These are phyloP conservation scores for Echinops telfairi DNA, from an alignment of 2,113 vertebrate genomes.

Conservation along the genomic window DNA sequence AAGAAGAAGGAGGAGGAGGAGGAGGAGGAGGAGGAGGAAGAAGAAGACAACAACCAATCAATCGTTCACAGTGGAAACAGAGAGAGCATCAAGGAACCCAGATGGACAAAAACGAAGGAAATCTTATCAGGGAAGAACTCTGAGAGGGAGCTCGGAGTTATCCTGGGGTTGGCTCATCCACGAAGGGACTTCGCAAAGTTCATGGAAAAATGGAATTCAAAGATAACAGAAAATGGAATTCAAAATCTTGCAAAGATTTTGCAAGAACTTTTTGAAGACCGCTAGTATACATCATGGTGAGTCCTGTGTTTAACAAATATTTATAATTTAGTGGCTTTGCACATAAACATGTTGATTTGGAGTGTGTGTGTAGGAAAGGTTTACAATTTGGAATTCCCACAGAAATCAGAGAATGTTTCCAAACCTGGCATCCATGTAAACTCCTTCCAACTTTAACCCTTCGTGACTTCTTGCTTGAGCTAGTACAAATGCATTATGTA, in stretches of 20 bases:
- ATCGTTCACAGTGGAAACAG: too few relatives aligned
- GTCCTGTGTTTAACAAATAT: neutral
- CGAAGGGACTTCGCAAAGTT: too few relatives aligned
- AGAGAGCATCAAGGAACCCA: too few relatives aligned
- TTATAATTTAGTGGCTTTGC: neutral
- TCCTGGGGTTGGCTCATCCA: too few relatives aligned
- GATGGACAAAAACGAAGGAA: neutral
- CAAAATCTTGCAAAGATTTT: too few relatives aligned
- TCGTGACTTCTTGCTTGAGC: neutral
- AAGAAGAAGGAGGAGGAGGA: too few relatives aligned
- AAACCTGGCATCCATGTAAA: neutral
- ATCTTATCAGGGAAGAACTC: neutral
- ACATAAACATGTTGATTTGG: neutral
- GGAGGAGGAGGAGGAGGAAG: too few relatives aligned
- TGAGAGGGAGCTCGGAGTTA: neutral
- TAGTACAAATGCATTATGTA: neutral
- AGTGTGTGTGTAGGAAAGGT: neutral
- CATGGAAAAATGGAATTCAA: too few relatives aligned
- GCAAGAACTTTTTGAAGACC: too few relatives aligned
- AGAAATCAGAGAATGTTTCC: neutral
- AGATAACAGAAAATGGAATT: too few relatives aligned
- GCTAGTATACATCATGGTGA: too few relatives aligned
- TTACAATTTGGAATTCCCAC: neutral
- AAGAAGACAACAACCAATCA: too few relatives aligned
- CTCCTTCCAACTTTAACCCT: neutral